Evolutionary conservation across 2,797 vertebrate genomes (phyloP).

Genomic region (Tamandua tetradactyla): DNA sequence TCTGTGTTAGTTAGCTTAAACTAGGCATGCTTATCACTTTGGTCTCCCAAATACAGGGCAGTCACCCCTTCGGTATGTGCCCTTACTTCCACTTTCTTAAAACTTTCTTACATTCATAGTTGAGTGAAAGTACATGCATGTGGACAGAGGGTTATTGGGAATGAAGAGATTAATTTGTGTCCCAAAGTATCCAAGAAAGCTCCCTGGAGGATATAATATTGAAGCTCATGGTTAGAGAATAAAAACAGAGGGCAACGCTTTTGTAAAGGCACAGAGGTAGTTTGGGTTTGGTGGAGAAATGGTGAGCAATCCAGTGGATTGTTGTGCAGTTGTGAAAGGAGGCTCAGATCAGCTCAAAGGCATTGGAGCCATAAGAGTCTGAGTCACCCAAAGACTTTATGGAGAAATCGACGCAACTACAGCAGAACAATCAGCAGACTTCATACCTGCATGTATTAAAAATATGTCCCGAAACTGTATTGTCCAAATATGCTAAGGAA

Average conservation of each 20-base stretch:
- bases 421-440: not conserved
- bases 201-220: not conserved
- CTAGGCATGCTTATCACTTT: not conserved
- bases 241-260: not conserved
- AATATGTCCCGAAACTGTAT: not conserved
- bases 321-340: not conserved
- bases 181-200: not conserved
- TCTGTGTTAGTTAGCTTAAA: no score
- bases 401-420: not conserved
- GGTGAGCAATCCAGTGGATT: no score
- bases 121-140: no score
- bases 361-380: not conserved
- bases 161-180: not conserved
- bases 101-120: not conserved
- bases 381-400: not conserved
- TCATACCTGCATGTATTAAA: not conserved
- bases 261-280: not conserved
- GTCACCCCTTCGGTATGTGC: not conserved
- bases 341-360: not conserved
- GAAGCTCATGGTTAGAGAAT: not conserved
- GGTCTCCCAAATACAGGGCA: not conserved
- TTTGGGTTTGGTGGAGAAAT: not conserved
- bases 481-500: not conserved
- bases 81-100: no score
- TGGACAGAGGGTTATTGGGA: not conserved